Conservation (phyloP, 30 jellyfish, hydroid and myxozoan species). For the Nemopilema nomurai region DNA sequence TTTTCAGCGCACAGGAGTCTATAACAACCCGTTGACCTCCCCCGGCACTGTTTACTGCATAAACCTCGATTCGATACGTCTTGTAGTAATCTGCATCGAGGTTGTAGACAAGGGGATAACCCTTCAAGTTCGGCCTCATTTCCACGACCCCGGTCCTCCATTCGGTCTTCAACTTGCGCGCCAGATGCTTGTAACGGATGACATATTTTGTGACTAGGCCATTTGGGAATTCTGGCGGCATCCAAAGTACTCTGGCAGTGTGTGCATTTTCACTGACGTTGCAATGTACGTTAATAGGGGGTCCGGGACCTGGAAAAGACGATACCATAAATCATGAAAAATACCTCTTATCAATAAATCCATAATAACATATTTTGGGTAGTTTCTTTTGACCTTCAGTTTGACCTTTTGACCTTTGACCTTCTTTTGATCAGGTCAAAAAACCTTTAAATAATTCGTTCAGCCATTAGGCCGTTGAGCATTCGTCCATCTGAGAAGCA, state of each 20-base stretch:
- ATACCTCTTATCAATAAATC: background rate
- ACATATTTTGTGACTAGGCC: conserved; percentile 54
- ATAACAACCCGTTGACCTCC: conserved; percentile 29
- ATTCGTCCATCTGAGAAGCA: too few species aligned
- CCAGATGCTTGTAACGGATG: conserved; percentile 39
- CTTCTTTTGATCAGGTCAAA: too few species aligned
- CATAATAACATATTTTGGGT: too few species aligned
- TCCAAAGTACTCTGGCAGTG: conserved; percentile 40
- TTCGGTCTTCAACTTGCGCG: conserved; percentile 21
- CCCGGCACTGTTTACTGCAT: conserved; percentile 70
- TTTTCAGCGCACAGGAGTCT: conserved; percentile 46
- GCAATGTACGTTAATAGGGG: conserved; percentile 38
- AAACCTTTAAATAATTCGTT: too few species aligned
- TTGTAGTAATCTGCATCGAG: conserved; percentile 42
- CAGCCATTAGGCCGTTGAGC: too few species aligned
- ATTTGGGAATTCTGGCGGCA: conserved; percentile 52
- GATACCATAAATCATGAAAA: background rate
- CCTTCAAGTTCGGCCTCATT: conserved; percentile 32
- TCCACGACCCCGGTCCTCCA: conserved; percentile 7
- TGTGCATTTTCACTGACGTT: conserved; percentile 51
- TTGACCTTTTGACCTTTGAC: too few species aligned
- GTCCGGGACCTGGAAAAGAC: conserved; percentile 54
- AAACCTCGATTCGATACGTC: conserved; percentile 39
- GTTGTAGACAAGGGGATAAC: conserved; percentile 29
- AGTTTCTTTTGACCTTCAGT: too few species aligned